A percentile compares a stretch with the other conserved stretches of the same genome.
phyloP scores from a whole-genome alignment of 2,113 vertebrate species.

The Geothlypis trichas region DNA sequence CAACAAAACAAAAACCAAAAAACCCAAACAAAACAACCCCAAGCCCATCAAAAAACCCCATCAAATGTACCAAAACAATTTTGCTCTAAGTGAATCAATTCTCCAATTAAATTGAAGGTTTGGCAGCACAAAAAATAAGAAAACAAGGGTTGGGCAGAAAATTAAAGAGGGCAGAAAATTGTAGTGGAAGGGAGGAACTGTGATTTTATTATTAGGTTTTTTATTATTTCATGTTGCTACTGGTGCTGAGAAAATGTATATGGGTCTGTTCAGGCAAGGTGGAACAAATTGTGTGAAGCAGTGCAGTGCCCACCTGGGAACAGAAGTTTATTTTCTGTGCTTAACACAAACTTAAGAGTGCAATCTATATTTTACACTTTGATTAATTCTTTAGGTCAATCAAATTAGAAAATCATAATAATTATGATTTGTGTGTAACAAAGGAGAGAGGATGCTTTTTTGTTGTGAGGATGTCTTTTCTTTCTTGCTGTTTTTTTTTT shows the following conservation, averaged over 20 bases:
- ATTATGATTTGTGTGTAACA: not conserved
- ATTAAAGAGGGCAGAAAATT: not conserved
- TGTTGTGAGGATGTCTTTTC: not conserved
- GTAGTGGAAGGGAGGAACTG: not conserved
- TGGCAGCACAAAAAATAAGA: not conserved
- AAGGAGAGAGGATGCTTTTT: not conserved
- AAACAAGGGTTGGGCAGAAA: not conserved
- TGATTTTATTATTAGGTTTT: not conserved
- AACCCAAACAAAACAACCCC: not conserved
- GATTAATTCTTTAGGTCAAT: not conserved
- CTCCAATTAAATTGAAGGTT: not conserved
- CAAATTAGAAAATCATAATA: not conserved
- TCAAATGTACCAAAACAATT: not conserved
- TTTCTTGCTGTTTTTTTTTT: no score
- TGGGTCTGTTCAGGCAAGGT: not conserved
- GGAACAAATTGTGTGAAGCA: not conserved
- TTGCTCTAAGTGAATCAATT: not conserved
- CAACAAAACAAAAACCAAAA: not conserved
- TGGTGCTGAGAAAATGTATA: not conserved
- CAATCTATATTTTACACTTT: not conserved
- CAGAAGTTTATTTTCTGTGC: not conserved
- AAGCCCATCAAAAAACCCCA: not conserved
- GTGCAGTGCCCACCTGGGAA: not conserved
- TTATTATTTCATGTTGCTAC: not conserved
- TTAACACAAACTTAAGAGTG: not conserved